Conservation (phyloP, 1,140 invertebrate genomes). For the Amphibalanus amphitrite region DNA sequence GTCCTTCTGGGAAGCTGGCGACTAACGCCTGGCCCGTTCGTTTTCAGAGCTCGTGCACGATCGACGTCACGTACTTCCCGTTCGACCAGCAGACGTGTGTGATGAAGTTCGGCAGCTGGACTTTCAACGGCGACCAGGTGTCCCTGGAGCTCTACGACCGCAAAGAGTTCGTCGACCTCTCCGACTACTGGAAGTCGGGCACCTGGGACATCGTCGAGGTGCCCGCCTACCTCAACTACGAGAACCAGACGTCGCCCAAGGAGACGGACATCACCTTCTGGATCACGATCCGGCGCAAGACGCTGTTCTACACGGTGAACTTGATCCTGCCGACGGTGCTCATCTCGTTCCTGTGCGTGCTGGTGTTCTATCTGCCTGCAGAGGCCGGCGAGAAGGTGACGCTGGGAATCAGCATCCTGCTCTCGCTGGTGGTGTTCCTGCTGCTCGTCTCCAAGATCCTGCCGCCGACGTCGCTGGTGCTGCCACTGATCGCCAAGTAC, state of each 20-base stretch:
- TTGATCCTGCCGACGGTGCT: conserved; percentile 95
- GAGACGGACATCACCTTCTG: conserved; percentile 94
- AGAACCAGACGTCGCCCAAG: conserved; percentile 46
- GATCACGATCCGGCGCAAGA: conserved; percentile 91
- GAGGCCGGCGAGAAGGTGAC: conserved; percentile 58
- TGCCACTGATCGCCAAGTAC: conserved; percentile 96
- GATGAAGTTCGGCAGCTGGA: too few relatives aligned
- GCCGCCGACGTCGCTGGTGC: conserved; percentile 86
- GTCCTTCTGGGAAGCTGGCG: too few relatives aligned
- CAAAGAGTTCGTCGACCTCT: conserved; percentile 86
- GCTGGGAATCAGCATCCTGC: conserved; percentile 92
- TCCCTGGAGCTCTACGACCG: conserved; percentile 83
- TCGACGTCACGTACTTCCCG: conserved; percentile 98
- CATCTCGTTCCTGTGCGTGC: conserved; percentile 94
- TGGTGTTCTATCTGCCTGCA: conserved; percentile 93
- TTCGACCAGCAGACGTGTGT: conserved; percentile 98
- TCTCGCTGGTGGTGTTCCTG: conserved; percentile 97
- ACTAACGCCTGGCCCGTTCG: conserved; percentile 1
- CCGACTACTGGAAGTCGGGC: conserved; percentile 94
- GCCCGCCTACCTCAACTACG: conserved; percentile 32
- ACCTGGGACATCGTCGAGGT: conserved; percentile 97
- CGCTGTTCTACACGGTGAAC: conserved; percentile 97
- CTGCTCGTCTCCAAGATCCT: conserved; percentile 96
- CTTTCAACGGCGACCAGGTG: conserved; percentile 94
- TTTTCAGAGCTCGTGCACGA: conserved; percentile 87